Base-by-base conservation (phyloP, 1,140 invertebrate genomes). In the Heliconius nattereri region DNA sequence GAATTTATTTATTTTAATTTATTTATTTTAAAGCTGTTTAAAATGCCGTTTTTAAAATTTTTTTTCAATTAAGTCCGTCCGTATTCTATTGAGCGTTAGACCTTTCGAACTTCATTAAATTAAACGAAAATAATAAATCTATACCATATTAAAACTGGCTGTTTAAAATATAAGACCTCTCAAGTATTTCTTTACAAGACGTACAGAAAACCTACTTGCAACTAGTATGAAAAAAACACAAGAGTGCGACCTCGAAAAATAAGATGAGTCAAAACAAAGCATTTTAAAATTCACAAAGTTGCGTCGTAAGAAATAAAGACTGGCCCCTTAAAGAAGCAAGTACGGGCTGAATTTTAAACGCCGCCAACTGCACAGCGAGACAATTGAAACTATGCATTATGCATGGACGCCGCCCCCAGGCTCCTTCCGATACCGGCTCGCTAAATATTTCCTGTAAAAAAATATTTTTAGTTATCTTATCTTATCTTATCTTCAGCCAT, bases 311-410 rank as follows among this genome's bases (percentile, higher is more conserved):
- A 75, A 73, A 81, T 78, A 81, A 81, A 78, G 76, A 81, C 79
- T 78, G 60, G 75, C 73, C 73, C 73, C 77, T 78, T 76, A 74
- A 81, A 76, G 80, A 77, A 71, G 76, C 76, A 73, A 81, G 76
- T 81, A 76, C 76, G 73, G 52, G 35, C 80, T 89, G 87, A 89
- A 90, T 90, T 89, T 87, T 85, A 89, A 89, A 86, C 82, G 81
- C 83, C 85, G 57, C 86, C 75, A 84, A 81, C 85, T 84, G 81
- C 81, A 85, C 82, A 81, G 82, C 79, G 76, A 89, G 87, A 89
- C 87, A 90, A 89, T 90, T 88, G 87, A 84, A 86, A 85, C 72
- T 85, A 85, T 89, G 86, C 85, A 89, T 89, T 84, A 90, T 89
- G 86, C 87, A 90, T 90, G 85, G 81, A 85, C 76, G 80, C 76